Evolutionary conservation across 2,797 vertebrate species (phyloP).

Genomic region (Eremophila alpestris): DNA sequence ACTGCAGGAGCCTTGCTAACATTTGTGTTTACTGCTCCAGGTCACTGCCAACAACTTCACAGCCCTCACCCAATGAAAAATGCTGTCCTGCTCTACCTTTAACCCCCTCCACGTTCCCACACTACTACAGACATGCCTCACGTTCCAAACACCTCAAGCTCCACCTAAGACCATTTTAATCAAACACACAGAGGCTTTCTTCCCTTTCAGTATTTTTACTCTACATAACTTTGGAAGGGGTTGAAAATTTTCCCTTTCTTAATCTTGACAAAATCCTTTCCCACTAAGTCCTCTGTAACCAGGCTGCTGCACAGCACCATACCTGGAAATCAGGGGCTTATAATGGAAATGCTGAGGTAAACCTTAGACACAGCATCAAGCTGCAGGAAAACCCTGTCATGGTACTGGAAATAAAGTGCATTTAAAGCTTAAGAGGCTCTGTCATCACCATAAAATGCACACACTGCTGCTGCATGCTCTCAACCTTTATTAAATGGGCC

Average conservation of each 20-base stretch:
- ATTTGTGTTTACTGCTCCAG: not conserved
- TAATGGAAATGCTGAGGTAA: not conserved
- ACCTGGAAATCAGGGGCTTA: not conserved
- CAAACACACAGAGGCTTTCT: accelerated
- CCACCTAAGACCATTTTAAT: not conserved
- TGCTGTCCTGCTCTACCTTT: accelerated
- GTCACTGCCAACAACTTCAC: not conserved
- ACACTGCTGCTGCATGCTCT: not conserved
- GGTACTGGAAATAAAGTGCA: not conserved
- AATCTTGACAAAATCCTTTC: not conserved
- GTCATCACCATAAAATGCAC: not conserved
- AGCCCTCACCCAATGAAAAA: not conserved
- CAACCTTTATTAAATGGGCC: not conserved
- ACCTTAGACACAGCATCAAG: not conserved
- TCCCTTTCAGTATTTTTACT: not conserved
- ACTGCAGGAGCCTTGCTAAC: not conserved
- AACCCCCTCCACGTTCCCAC: accelerated
- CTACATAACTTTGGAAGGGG: not conserved
- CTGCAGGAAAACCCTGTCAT: not conserved
- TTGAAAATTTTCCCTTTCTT: not conserved
- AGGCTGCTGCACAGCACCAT: not conserved
- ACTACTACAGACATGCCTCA: not conserved
- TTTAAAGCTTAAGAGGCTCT: not conserved
- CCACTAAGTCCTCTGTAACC: not conserved
- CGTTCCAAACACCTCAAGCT: not conserved